Base-by-base conservation (phyloP, 2,113 vertebrate species). In the Aspidoscelis tigris region DNA sequence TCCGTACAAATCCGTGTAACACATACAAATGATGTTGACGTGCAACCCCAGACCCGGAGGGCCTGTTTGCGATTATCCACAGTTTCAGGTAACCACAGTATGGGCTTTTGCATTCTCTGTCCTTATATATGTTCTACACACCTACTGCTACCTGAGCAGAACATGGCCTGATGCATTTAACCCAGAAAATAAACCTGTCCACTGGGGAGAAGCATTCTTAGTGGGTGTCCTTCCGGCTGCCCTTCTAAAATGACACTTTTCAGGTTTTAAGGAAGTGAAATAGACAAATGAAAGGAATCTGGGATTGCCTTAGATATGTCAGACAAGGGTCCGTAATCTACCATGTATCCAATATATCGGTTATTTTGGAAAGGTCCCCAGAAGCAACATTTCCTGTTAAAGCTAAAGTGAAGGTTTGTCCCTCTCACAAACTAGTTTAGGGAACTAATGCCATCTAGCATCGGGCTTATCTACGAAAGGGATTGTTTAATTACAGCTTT, bases 71-170 rank as follows among this genome's bases (percentile, higher is more conserved):
- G 33, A 33, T 33, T 33, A 33, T 33, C 33, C 33, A 33, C 33
- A 33, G 33, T 33, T 33, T 33, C 33, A 33, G 33, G 33, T 33
- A 33, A 33, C 33, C 33, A 33, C 33, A 33, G 33, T 33, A 33
- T 33, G 33, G 33, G 33, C 33, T 33, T 33, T 33, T 33, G 33
- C 33, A 33, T 33, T 33, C 33, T 33, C 33, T 33, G 33, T 33
- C 33, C 33, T 33, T 33, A 33, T 33, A 55, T 58, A 58, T 58
- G 10, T 58, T 58, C 55, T 72, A n/a, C 69, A 70, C 11, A 69
- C 68, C 7, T 11, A 83, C 88, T 88, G 78, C 88, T 84, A 91
- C 18, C 14, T 58, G n/a, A 44, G 44, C 64, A 84, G 55, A 16
- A 58, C 14, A 16, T 58, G 14, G 7, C 3, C 55, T 16, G 14